Evolutionary conservation across 2,113 vertebrate species (phyloP), one percentile per base, ranked within the genome.

Genomic region (Podocnemis expansa): DNA sequence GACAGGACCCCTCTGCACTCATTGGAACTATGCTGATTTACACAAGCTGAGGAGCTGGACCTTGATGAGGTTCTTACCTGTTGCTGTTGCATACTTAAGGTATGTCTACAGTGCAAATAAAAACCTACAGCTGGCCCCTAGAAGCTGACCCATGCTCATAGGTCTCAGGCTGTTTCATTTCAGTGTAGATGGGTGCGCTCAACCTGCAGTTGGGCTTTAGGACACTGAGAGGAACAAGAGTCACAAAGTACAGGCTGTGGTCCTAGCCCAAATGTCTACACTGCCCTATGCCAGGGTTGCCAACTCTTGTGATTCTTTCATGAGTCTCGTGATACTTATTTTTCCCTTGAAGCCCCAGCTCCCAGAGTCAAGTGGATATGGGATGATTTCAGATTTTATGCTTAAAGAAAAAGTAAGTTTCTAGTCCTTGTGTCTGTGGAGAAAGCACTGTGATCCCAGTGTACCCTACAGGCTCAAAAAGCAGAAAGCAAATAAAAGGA

Each of bases 1-100:
- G 51, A 5, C 19, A 4, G 67, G 47, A 38, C 3, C 22, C 75
- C 87, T 6, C 7, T 41, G 45, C 0, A 1, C 0, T 8, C 75
- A 21, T 19, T 3, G 7, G 51, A 82, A 27, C 3, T 84, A 2
- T n/a, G 5, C 8, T 81, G 34, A 25, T 45, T 47, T 76, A n/a
- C 2, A 2, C n/a, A 41, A 13, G 31, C 91, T 17, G 52, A 73
- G 56, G 47, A 58, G 43, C 11, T 51, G 43, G 5, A 19, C 52
- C 82, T 31, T 9, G 10, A 43, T 87, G 54, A 16, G 29, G 56
- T 84, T 31, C 54, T 51, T 78, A 56, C 56, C 22, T 12, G 14
- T 2, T 67, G 52, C 55, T 91, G 12, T 31, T 60, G 56, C 51
- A 60, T 60, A 29, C 56, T 60, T 31, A 60, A 60, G 56, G 5